Conservation (phyloP, 2,113 vertebrate genomes). For the Phalacrocorax pelagicus region DNA sequence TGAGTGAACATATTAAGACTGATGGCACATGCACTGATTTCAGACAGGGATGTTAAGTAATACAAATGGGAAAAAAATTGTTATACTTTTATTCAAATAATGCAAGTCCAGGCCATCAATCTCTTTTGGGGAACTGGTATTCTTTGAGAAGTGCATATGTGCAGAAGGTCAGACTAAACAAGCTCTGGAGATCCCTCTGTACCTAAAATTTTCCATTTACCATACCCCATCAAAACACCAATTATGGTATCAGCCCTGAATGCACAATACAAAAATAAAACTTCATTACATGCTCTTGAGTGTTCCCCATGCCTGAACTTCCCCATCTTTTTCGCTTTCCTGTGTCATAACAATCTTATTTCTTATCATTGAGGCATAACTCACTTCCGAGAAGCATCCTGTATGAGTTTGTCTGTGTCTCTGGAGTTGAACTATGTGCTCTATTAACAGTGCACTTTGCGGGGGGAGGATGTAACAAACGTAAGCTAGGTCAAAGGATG, state of each 20-base stretch:
- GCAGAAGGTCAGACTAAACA: neutral
- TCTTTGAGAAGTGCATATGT: neutral
- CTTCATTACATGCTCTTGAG: neutral
- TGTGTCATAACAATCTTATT: neutral
- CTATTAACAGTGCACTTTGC: neutral
- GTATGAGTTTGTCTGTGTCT: neutral
- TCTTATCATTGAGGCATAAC: neutral
- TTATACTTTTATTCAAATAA: constrained; percentile 13
- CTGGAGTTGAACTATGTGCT: neutral
- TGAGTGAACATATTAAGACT: neutral
- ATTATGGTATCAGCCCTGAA: neutral
- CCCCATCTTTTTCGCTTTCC: neutral
- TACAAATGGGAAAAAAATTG: constrained; percentile 4
- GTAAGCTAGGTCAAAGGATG: neutral
- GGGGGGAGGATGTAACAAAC: neutral
- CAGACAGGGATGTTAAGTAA: constrained; percentile 4
- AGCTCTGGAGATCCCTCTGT: neutral
- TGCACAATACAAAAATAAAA: neutral
- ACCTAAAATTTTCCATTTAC: neutral
- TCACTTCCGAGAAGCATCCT: neutral
- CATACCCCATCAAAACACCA: neutral
- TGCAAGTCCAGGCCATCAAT: neutral
- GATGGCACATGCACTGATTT: neutral
- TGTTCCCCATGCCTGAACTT: neutral
- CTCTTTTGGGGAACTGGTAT: neutral